These are phyloP conservation scores for Lysandra coridon DNA, from an alignment of 2,888 invertebrate species.

Conservation along the genomic window DNA sequence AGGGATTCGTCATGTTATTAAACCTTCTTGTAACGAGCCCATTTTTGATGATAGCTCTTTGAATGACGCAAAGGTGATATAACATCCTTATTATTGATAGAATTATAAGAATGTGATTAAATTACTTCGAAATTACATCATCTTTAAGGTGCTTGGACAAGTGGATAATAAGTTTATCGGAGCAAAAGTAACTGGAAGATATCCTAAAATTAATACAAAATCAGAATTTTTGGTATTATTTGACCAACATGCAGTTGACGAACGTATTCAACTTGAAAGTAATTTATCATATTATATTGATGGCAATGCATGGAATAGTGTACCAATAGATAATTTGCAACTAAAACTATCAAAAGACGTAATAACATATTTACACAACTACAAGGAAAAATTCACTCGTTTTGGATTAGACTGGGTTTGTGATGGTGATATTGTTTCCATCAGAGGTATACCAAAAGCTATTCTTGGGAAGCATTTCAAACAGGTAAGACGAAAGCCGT, in stretches of 20 bases:
- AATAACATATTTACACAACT: constrained; percentile 75
- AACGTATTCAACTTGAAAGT: constrained; percentile 88
- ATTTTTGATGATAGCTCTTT: constrained; percentile 59
- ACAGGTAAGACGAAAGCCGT: constrained; percentile 61
- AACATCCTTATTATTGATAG: too few relatives aligned
- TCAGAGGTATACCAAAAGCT: constrained; percentile 83
- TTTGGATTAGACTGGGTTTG: constrained; percentile 80
- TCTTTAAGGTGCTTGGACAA: constrained; percentile 84
- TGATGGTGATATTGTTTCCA: constrained; percentile 61
- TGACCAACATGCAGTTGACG: constrained; percentile 94
- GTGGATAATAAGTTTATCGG: constrained; percentile 87
- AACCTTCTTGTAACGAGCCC: constrained; percentile 54
- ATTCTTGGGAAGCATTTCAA: constrained; percentile 78
- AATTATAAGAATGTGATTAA: background rate
- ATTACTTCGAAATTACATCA: background rate
- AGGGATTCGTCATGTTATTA: constrained; percentile 55
- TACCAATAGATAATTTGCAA: constrained; percentile 52
- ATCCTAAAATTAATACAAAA: constrained; percentile 50
- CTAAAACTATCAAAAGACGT: constrained; percentile 68
- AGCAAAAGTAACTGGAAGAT: constrained; percentile 58
- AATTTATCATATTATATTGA: constrained; percentile 80
- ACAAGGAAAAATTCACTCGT: constrained; percentile 75
- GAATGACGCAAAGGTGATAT: constrained; percentile 44
- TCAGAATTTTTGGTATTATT: constrained; percentile 82
- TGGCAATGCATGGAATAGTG: constrained; percentile 60